Conservation (phyloP, 1,140 invertebrate genomes). For the Aphelenchoides besseyi region DNA sequence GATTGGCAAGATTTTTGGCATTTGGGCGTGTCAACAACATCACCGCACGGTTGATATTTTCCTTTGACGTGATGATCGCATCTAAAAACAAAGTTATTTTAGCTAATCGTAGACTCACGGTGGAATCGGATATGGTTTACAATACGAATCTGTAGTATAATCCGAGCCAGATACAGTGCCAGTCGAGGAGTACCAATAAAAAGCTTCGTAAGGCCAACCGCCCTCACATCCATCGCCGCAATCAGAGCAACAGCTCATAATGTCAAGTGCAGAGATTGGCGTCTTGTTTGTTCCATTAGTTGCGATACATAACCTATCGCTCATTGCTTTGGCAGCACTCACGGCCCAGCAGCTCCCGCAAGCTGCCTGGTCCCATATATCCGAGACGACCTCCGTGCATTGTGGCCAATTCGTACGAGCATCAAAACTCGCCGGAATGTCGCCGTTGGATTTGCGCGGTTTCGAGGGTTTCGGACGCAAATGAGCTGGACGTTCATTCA, state of each 20-base stretch:
- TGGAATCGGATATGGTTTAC: constrained; percentile 77
- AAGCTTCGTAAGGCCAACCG: not conserved
- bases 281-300: constrained; percentile 70
- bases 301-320: constrained; percentile 80
- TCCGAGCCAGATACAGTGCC: not conserved
- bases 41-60: constrained; percentile 64
- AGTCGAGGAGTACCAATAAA: not conserved
- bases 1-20: constrained; percentile 73
- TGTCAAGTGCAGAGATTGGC: constrained; percentile 76
- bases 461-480: too few species aligned
- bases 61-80: constrained; percentile 74
- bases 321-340: constrained; percentile 68
- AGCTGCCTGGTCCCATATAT: constrained; percentile 65
- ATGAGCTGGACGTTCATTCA: not conserved
- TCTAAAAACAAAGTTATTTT: too few species aligned
- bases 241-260: constrained; percentile 67
- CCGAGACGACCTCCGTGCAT: constrained; percentile 71
- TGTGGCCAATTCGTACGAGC: constrained; percentile 76
- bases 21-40: constrained; percentile 68
- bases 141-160: constrained; percentile 70
- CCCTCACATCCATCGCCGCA: not conserved
- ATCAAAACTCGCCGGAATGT: constrained; percentile 74
- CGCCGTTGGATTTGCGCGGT: too few species aligned
- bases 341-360: constrained; percentile 64
- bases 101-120: constrained; percentile 79